These are phyloP conservation scores for Sphaeridia pumilis DNA, from an alignment of 2,888 invertebrate species.

Conservation along the genomic window DNA sequence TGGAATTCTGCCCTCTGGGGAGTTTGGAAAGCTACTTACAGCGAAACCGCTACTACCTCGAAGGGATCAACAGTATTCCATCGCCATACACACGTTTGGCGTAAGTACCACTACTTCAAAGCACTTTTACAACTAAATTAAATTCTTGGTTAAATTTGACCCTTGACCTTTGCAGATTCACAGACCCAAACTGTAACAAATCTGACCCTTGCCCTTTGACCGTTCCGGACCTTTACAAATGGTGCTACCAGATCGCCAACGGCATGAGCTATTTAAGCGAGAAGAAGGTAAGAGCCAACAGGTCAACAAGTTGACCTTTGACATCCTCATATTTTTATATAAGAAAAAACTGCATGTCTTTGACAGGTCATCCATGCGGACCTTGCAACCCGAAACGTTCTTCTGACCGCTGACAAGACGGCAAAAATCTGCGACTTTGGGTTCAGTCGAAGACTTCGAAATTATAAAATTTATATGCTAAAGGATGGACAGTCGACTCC, in stretches of 20 bases:
- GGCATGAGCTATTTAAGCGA: conserved; percentile 5
- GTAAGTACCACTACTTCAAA: too few species aligned
- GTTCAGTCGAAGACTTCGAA: conserved; percentile 5
- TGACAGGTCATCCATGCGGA: conserved; percentile 13
- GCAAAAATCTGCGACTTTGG: conserved; percentile 14
- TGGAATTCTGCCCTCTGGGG: conserved; percentile 5
- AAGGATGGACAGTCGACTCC: neutral
- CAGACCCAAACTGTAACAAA: neutral
- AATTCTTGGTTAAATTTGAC: too few species aligned
- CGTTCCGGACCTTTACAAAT: conserved; percentile 6
- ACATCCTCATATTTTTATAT: too few species aligned
- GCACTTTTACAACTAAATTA: too few species aligned
- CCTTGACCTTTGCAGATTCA: neutral
- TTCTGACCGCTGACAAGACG: neutral
- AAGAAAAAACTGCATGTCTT: too few species aligned
- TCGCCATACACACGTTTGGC: conserved; percentile 2
- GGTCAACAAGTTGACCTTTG: too few species aligned
- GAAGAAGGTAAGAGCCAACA: conserved; percentile 10
- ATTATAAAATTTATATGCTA: conserved; percentile 8
- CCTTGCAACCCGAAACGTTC: conserved; percentile 6
- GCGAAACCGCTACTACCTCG: neutral
- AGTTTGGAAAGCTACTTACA: conserved; percentile 8
- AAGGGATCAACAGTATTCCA: neutral
- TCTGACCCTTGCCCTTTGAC: neutral
- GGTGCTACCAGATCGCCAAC: conserved; percentile 8